Base-by-base conservation (phyloP, 1,140 invertebrate genomes). In the Drosophila ficusphila region DNA sequence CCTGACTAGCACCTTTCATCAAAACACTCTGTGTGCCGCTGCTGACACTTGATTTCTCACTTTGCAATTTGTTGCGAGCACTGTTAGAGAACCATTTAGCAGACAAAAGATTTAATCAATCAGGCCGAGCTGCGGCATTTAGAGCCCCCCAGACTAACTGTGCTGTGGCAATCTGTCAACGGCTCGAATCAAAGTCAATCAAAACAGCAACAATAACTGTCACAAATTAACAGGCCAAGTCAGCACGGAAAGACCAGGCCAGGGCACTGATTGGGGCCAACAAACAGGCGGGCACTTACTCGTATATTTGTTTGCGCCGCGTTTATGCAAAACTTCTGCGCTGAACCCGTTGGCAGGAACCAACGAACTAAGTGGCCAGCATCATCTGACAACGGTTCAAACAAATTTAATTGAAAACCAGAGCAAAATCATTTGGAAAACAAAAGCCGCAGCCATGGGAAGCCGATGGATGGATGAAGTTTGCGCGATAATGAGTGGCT, bases 331-430 rank as follows among this genome's bases (percentile, higher is more conserved):
- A 74, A 58, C 16, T 19, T 21, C 21, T 39, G 9, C 18, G 4
- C 56, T 27, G 6, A 68, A 47, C 60, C 69, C 76, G 82, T 86
- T 86, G 74, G 69, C 41, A 72, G 75, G 76, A 81, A 69, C 75
- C 65, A 41, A 61, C 74, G 68, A 79, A 65, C 71, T 60, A 71
- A 75, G 74, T 56, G 44, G 38, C 61, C 36, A 69, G 64, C 76
- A 75, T 65, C 73, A 75, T 65, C 69, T 64, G 69, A 58, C 42
- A 70, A 53, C 71, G 57, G 41, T 42, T 31, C 14, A 62, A 49
- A 86, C 51, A 64, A 42, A 79, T 73, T 73, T 85, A 85, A 85
- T 85, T 85, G 79, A 85, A 85, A 85, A 79, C 76, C 79, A 68
- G 53, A 58, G 60, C 61, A 39, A 83, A 83, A 60, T 70, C 72